Evolutionary conservation across 2,888 invertebrate genomes (phyloP), one percentile per base, ranked within the genome.

Genomic region (Sphaerophoria taeniata): DNA sequence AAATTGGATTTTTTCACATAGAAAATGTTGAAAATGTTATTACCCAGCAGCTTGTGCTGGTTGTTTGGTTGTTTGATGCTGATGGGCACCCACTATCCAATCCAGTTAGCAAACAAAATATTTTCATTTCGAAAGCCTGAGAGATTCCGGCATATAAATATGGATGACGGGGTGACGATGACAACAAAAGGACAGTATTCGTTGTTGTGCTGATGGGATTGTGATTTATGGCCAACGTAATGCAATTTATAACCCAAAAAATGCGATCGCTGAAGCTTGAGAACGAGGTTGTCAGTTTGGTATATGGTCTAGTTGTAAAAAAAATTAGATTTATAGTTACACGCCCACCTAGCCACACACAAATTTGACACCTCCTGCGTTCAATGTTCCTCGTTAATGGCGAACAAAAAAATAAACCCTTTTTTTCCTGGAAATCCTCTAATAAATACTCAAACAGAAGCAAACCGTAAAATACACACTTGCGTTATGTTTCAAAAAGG

Each of bases 151-250:
- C 9, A 51, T n/a, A 24, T 24, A 24, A 24, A 24, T 24, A 45
- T 9, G 36, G 43, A 39, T 65, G 24, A 63, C 34, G 34, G 36
- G 60, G 45, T 51, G 67, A 60, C 16, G 69, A 58, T 65, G 69
- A 63, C 34, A 47, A 70, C 24, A 67, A 43, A 51, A 39, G 43
- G 36, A 70, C 39, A 69, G 51, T 65, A 33, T 47, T 60, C 24
- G 49, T 7, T 45, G 56, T 47, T 76, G 53, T 34, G 71, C 14
- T 79, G 80, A 84, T 75, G 75, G 75, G 61, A 76, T 71, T 69
- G 65, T 79, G 84, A 84, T 84, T 80, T 80, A 84, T 75, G 72
- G 31, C 72, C 84, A 53, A 56, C 14, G 49, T 76, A 79, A 75
- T 84, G 67, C 79, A 72, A 84, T 84, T 75, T 84, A 79, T 84